Conservation (phyloP, 2,113 vertebrate species). For the Lasiurus cinereus region DNA sequence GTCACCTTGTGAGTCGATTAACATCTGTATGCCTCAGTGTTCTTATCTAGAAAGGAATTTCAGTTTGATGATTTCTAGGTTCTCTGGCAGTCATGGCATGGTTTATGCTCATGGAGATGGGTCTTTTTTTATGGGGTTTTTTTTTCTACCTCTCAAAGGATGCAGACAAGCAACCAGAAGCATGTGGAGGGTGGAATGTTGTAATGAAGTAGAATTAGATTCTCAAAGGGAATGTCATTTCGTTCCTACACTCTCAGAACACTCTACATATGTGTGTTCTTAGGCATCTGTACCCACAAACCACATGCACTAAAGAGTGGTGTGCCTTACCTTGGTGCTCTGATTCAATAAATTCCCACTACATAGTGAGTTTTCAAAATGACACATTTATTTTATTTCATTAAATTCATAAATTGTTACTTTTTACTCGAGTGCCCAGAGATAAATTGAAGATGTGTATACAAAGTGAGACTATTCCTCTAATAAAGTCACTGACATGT, state of each 20-base stretch:
- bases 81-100: not conserved
- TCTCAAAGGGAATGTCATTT: not conserved
- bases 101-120: not conserved
- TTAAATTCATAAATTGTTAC: conserved; percentile 81
- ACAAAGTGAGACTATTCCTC: conserved; percentile 77
- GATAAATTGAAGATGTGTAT: conserved; percentile 81
- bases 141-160: not conserved
- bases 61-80: not conserved
- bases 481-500: conserved; percentile 84
- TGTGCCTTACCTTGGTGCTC: conserved; percentile 14
- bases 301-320: not conserved
- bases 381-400: conserved; percentile 78
- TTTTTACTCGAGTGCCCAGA: conserved; percentile 79
- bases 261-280: not conserved
- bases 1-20: not conserved
- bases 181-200: not conserved
- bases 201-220: not conserved
- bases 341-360: conserved; percentile 64
- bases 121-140: not conserved
- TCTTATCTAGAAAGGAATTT: not conserved
- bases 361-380: conserved; percentile 75
- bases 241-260: conserved; percentile 1
- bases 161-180: not conserved
- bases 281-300: not conserved
- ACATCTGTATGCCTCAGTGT: not conserved